phyloP scores from a whole-genome alignment of 2,797 vertebrate species.

The Acipenser oxyrinchus region DNA sequence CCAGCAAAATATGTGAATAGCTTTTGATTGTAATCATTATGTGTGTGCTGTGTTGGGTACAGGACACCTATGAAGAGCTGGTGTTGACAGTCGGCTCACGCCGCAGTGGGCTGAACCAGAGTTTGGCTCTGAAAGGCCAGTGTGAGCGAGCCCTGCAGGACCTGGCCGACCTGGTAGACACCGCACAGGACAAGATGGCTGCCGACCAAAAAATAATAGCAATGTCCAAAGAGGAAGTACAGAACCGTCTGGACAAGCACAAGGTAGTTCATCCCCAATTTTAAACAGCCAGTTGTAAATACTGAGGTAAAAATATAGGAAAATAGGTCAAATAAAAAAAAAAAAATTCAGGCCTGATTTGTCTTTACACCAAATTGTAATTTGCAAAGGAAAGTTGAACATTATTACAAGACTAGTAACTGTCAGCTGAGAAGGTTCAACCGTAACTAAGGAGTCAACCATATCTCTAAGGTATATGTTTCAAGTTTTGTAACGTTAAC shows the following conservation, averaged over 20 bases:
- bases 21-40: neutral
- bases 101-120: slow-evolving; percentile 78
- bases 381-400: too few species aligned
- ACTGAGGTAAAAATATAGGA: too few species aligned
- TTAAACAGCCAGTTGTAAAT: too few species aligned
- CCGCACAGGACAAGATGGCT: slow-evolving; percentile 88
- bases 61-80: slow-evolving; percentile 91
- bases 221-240: slow-evolving; percentile 76
- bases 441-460: too few species aligned
- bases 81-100: slow-evolving; percentile 75
- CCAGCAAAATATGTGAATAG: too few species aligned
- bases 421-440: too few species aligned
- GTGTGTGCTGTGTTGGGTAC: slow-evolving; percentile 9
- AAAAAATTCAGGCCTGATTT: too few species aligned
- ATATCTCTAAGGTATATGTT: too few species aligned
- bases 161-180: slow-evolving; percentile 82
- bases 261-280: slow-evolving; percentile 60
- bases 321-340: too few species aligned
- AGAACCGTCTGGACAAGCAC: slow-evolving; percentile 78
- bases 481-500: too few species aligned
- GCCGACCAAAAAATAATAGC: slow-evolving; percentile 84
- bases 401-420: too few species aligned
- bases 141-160: slow-evolving; percentile 86
- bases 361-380: too few species aligned
- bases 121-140: slow-evolving; percentile 78